These are phyloP conservation scores for Campoplex capitator DNA, from an alignment of 2,888 invertebrate species.

Conservation along the genomic window DNA sequence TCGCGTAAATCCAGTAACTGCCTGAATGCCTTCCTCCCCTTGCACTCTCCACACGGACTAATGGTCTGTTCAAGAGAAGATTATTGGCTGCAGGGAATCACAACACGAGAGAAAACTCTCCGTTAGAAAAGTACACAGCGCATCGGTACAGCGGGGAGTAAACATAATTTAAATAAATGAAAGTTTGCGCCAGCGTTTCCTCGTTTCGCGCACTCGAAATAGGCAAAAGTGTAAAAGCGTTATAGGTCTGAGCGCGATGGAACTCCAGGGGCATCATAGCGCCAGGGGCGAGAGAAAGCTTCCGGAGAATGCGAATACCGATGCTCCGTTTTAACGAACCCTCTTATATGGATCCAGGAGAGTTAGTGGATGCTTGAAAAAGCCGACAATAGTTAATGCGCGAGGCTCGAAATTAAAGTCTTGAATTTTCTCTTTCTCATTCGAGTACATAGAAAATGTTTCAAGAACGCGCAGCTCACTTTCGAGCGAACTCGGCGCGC, in stretches of 20 bases:
- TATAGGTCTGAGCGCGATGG: neutral
- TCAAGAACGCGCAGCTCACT: neutral
- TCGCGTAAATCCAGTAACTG: conserved; percentile 67
- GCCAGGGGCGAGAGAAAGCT: conserved; percentile 5
- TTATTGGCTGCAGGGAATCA: conserved; percentile 66
- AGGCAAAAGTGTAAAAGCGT: neutral
- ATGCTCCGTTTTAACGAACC: conserved; percentile 61
- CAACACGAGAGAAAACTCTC: conserved; percentile 29
- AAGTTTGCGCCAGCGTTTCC: conserved; percentile 37
- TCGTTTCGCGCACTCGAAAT: conserved; percentile 6
- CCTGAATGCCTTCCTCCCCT: conserved; percentile 32
- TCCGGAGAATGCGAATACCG: conserved; percentile 55
- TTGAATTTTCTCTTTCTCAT: conserved; percentile 30
- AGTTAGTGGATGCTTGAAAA: conserved; percentile 33
- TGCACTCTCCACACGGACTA: conserved; percentile 31
- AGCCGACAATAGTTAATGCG: conserved; percentile 40
- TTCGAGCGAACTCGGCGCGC: conserved; percentile 8
- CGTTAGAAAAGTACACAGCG: conserved; percentile 10
- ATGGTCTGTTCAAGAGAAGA: conserved; percentile 42
- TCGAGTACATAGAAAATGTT: conserved; percentile 22
- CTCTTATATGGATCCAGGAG: conserved; percentile 33
- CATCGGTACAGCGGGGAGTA: conserved; percentile 57
- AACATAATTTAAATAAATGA: conserved; percentile 71
- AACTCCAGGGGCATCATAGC: neutral
- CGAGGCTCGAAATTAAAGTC: conserved; percentile 46